Evolutionary conservation across 2,113 vertebrate species (phyloP), one percentile per base, ranked within the genome.

Genomic region (Pangasianodon hypophthalmus): DNA sequence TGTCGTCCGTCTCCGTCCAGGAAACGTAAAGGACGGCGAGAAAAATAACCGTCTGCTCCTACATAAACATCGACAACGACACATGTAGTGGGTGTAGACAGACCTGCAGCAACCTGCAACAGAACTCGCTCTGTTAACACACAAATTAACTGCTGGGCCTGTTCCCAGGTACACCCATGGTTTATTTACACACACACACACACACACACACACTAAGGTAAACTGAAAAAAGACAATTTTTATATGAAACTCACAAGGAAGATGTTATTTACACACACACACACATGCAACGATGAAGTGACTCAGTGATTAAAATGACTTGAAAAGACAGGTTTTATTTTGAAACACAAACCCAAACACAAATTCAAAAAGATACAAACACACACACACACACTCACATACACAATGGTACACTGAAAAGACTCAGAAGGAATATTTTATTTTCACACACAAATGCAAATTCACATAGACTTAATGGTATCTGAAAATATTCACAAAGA

Each of bases 21-120:
- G 56, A 88, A 84, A 81, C 48, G 85, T 79, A 60, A 50, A 84
- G 90, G 62, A 85, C 82, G 24, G 88, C 26, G 24, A 83, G 86
- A 56, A 80, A 52, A 67, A 54, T 50, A 69, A 54, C 52, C 50
- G 77, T 85, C 77, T 80, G 62, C 69, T 80, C 46, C 88, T 92
- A 86, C 83, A 44, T 21, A 79, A 87, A 87, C 71, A 60, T 21
- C 1, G 21, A 50, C 41, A 29, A 64, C 44, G 60, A 85, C 44
- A 71, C 87, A 67, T 16, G 32, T 60, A 80, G 89, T 86, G 77
- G 90, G 93, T 86, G 64, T 86, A 84, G 88, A 73, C 87, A 82
- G 80, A 92, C 21, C 16, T 94, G 95, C 95, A 93, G 92, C 91
- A 92, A 96, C 95, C 92, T 95, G 96, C 86, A 86, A 90, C 90